Evolutionary conservation across 2,797 vertebrate species (phyloP), one percentile per base, ranked within the genome.

Genomic region (Podarcis lilfordi): DNA sequence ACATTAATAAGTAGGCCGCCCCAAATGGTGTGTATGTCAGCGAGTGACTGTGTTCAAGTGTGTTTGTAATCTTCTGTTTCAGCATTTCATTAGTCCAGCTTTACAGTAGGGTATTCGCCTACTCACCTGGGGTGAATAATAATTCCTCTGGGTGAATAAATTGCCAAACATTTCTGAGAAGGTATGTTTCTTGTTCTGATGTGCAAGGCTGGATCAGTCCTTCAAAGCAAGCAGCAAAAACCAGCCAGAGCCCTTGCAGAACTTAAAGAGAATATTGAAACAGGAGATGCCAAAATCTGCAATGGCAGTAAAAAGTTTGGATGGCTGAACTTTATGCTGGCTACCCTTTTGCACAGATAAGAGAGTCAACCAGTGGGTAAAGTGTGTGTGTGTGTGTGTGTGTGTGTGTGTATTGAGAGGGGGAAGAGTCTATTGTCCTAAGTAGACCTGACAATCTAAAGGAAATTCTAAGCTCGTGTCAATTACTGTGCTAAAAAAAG

Each of bases 1-100:
- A 92, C 66, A 82, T 88, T 92, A 91, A 29, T 66, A 91, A 93
- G 92, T 86, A 90, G 88, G 50, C 88, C 1, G 29, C 88, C 84
- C 84, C 85, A 85, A 81, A 29, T 32, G 32, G 64, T 71, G 32
- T 37, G 29, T 43, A 9, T 80, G 45, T 64, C 9, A 37, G 21
- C 13, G 32, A 43, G 82, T 6, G 55, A 37, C 43, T n/a, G 45
- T 32, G 68, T 40, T 19, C n/a, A 7, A 66, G 37, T 40, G 59
- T 43, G 40, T 78, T 40, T n/a, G 25, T 29, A 5, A 5, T 27
- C 25, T 37, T 45, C 3, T 78, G n/a, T 59, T 35, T 80, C 21
- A 40, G 32, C 19, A 6, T 78, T 84, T 43, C 29, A 71, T 79
- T 69, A 84, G 25, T 50, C 27, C 27, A 78, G 11, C 27, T 66